phyloP scores from a whole-genome alignment of 2,888 invertebrate genomes.

The Polylopha cassiicola region DNA sequence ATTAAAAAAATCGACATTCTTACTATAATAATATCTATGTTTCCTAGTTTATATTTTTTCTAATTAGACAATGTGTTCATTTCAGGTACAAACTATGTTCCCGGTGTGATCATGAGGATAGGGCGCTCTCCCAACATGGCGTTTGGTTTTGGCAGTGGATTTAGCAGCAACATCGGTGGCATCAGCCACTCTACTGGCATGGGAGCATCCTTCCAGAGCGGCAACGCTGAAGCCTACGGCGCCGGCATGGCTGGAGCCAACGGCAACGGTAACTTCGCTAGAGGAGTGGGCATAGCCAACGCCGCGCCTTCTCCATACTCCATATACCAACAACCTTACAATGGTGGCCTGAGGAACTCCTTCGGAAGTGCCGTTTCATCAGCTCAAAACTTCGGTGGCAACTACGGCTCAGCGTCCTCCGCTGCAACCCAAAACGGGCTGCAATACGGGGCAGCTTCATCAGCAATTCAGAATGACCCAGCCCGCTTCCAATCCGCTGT shows the following conservation, averaged over 20 bases:
- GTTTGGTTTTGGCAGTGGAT: slow-evolving; percentile 62
- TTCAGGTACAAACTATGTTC: slow-evolving; percentile 25
- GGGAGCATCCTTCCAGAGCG: slow-evolving; percentile 52
- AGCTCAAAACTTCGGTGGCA: slow-evolving; percentile 46
- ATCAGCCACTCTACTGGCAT: slow-evolving; percentile 57
- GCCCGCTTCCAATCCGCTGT: slow-evolving; percentile 37
- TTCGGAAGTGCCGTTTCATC: slow-evolving; percentile 39
- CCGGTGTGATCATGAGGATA: slow-evolving; percentile 41
- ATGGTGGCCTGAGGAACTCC: slow-evolving; percentile 32
- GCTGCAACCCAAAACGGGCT: slow-evolving; percentile 44
- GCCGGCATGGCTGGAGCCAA: slow-evolving; percentile 39
- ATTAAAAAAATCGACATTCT: no score
- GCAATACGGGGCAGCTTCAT: slow-evolving; percentile 36
- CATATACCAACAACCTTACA: slow-evolving; percentile 26
- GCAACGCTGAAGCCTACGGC: slow-evolving; percentile 54
- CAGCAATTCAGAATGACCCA: slow-evolving; percentile 33
- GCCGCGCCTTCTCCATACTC: slow-evolving; percentile 35
- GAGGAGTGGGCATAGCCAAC: slow-evolving; percentile 53
- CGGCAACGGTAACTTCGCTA: slow-evolving; percentile 39
- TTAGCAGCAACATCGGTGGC: slow-evolving; percentile 63
- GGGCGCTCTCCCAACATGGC: slow-evolving; percentile 55
- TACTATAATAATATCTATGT: no score
- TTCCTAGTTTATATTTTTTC: neutral
- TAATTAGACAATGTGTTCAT: neutral
- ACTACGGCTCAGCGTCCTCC: slow-evolving; percentile 45